Base-by-base conservation (phyloP, 1,140 invertebrate genomes). In the Brachionus manjavacas region DNA sequence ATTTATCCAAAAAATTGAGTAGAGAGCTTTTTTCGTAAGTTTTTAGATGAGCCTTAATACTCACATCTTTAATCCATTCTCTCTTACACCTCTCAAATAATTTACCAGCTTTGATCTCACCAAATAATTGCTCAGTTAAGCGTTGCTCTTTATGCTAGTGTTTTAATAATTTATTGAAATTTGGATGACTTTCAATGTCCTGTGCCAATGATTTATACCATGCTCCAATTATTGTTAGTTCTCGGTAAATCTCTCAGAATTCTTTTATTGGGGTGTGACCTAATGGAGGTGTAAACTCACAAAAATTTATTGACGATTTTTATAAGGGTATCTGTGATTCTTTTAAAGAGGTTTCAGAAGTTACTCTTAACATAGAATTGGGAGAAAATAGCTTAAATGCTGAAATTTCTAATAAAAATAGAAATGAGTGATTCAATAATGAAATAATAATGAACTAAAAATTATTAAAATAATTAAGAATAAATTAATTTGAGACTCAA, bases 111-210 rank as follows among this genome's bases (percentile, higher is more conserved):
- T 28, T 55, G 23, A 49, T 80, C 14, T 80, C 43, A 31, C 72
- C 16, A 31, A 39, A 43, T n/a, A 68, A 70, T 52, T 35, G 35
- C 49, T 85, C 80, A 52, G 55, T 52, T 35, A 64, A 43, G 35
- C n/a, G 31, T 84, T 79, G 28, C 84, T 74, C 23, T 43, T 35
- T 25, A 68, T n/a, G 31, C 52, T 68, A 41, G 79, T 76, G 52
- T 28, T 76, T 55, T 43, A 80, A 52, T 28, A 60, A 31, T 28
- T 41, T 80, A 43, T 66, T 66, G 41, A 68, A 83, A 70, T 72
- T 28, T 66, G 68, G 41, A 64, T 66, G 68, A 84, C 35, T 43
- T 43, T 66, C 70, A 84, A 84, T 81, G 78, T 39, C 55, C 28
- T 66, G 46, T 55, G 20, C 25, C 20, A 55, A 55, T 31, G 49